phyloP scores from a whole-genome alignment of 2,797 vertebrate species.

The Hemibagrus guttatus region DNA sequence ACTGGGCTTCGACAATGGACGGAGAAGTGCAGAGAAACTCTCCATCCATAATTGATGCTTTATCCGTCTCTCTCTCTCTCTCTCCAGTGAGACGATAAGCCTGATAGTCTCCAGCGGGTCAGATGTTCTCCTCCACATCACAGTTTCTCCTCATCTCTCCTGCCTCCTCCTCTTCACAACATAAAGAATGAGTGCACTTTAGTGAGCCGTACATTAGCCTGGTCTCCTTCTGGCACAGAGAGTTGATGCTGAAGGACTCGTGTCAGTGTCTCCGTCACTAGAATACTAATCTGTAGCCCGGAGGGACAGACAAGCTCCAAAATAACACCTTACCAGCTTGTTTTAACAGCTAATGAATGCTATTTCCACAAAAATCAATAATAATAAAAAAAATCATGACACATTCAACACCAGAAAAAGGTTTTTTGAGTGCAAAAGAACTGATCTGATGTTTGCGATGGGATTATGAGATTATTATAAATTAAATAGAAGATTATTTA shows the following conservation, averaged over 20 bases:
- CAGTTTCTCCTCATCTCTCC: not conserved
- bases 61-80: constrained; percentile 51
- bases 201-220: not conserved
- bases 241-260: not conserved
- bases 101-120: constrained; percentile 45
- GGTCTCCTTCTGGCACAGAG: not conserved
- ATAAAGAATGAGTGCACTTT: not conserved
- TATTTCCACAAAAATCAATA: not conserved
- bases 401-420: not conserved
- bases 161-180: not conserved
- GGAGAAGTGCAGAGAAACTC: constrained; percentile 49
- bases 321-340: not conserved
- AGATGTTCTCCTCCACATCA: not conserved
- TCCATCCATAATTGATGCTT: constrained; percentile 64
- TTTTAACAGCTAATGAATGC: not conserved
- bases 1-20: not conserved
- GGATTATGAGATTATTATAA: not conserved
- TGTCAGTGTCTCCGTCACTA: not conserved
- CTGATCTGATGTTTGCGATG: too few species aligned
- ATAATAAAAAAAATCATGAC: not conserved
- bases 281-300: not conserved
- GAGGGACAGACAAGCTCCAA: not conserved
- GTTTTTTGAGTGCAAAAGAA: too few species aligned
- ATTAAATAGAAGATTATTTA: not conserved
- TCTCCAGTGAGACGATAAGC: constrained; percentile 43